Evolutionary conservation across 2,797 vertebrate species (phyloP).

Genomic region (Margarornis squamiger): DNA sequence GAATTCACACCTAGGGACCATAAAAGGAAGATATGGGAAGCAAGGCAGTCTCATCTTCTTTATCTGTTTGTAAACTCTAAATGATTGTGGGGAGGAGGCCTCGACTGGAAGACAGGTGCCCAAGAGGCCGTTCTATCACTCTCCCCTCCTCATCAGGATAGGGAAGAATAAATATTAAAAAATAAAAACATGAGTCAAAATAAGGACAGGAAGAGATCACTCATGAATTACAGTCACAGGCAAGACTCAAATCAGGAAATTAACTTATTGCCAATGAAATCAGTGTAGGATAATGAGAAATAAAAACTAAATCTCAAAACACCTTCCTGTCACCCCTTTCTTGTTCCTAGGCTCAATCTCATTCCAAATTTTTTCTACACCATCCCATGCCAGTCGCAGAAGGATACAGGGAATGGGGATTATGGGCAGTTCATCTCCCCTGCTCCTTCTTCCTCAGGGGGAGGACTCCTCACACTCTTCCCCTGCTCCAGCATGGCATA

Average conservation of each 20-base stretch:
- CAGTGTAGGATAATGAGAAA: not conserved
- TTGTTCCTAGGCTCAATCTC: not conserved
- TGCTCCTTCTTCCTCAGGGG: not conserved
- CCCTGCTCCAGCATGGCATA: not conserved
- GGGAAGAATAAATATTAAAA: not conserved
- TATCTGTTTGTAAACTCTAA: not conserved
- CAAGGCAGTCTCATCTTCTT: not conserved
- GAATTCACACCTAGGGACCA: not conserved
- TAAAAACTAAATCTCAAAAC: not conserved
- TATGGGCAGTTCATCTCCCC: not conserved
- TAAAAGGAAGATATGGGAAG: fast-evolving
- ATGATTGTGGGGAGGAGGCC: not conserved
- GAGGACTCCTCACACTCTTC: not conserved
- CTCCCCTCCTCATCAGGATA: not conserved
- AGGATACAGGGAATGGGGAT: fast-evolving
- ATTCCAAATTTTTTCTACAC: not conserved
- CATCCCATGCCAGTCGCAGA: not conserved
- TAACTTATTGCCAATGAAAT: not conserved
- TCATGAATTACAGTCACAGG: fast-evolving
- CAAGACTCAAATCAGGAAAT: not conserved
- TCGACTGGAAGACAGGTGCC: not conserved
- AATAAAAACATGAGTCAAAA: fast-evolving
- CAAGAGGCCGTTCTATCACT: not conserved
- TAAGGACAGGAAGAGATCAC: not conserved
- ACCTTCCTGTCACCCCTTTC: not conserved